phyloP scores from a whole-genome alignment of 2,113 vertebrate species.

The Thalassoma bifasciatum region DNA sequence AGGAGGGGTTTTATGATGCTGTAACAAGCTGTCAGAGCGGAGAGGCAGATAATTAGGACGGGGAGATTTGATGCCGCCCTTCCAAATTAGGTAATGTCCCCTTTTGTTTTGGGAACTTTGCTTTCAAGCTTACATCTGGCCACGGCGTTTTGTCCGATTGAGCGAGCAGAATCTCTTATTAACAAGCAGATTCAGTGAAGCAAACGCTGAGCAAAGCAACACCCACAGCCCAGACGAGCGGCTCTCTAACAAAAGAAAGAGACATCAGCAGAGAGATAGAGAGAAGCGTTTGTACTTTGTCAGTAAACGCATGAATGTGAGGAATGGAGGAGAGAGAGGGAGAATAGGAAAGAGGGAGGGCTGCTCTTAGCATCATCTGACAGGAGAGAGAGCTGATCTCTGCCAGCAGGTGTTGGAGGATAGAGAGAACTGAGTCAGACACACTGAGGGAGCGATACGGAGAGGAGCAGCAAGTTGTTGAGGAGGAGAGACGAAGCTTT shows the following conservation, averaged over 20 bases:
- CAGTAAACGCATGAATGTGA: constrained; percentile 26
- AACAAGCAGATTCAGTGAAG: constrained; percentile 15
- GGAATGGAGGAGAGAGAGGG: constrained; percentile 25
- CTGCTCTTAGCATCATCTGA: constrained; percentile 72
- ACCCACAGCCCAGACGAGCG: constrained; percentile 29
- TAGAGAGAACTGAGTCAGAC: constrained; percentile 57
- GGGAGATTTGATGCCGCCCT: constrained; percentile 38
- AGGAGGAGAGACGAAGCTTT: constrained; percentile 48
- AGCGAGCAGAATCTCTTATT: constrained; percentile 35
- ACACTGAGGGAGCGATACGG: constrained; percentile 36
- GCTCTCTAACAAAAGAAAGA: constrained; percentile 31
- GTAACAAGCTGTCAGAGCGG: constrained; percentile 47
- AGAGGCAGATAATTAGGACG: constrained; percentile 47
- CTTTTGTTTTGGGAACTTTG: constrained; percentile 22
- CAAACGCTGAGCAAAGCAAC: constrained; percentile 37
- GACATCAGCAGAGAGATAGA: constrained; percentile 5
- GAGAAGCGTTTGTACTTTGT: constrained; percentile 33
- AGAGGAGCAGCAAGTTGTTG: constrained; percentile 49
- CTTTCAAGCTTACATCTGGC: constrained; percentile 32
- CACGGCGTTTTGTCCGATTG: constrained; percentile 20
- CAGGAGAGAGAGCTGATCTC: constrained; percentile 64
- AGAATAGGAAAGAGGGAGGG: constrained; percentile 61
- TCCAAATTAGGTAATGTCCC: constrained; percentile 33
- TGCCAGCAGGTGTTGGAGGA: constrained; percentile 73
- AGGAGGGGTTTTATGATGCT: constrained; percentile 45